Evolutionary conservation across 2,888 invertebrate species (phyloP), one percentile per base, ranked within the genome.

Genomic region (Cataglyphis altisquamis): DNA sequence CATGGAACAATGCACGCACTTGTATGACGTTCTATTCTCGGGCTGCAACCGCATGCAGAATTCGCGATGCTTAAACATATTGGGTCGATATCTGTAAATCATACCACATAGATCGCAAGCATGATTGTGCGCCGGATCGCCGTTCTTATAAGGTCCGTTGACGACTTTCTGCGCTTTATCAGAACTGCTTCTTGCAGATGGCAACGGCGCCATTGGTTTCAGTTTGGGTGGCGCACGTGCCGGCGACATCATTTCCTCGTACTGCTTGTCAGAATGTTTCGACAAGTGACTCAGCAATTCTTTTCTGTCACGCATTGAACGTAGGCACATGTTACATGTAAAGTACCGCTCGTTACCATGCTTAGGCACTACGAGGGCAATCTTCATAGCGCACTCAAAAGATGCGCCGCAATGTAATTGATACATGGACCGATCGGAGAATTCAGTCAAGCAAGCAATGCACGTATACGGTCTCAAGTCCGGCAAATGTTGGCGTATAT

Each of bases 301-400:
- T 36, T 92, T 92, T 6, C 94, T 85, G n/a, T 93, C 91, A 0
- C 87, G 67, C 87, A 94, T 85, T 0, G 94, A 90, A 32, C 92
- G 89, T 39, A 94, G 86, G 75, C 95, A 95, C 94, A 95, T 94
- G 78, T 94, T 95, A 63, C 95, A 95, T 0, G 94, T 94, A 77
- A 95, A 95, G 55, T 94, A 94, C 62, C 93, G 93, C 45, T 95
- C 94, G 3, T 88, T 87, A 0, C 94, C 94, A 12, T 91, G 90
- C 62, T 92, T 93, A 0, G 95, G 95, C 3, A 93, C 85, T 0
- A 95, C 94, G 0, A 93, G 84, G 3, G 95, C 95, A 10, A 95
- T 96, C 86, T 96, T 96, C 90, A 96, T 96, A 0, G 96, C 96
- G 86, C 96, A 96, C 83, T 96, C 96, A 10, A 94, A 94, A 0